phyloP scores from a whole-genome alignment of 37 sponge, comb jelly and placozoan genomes.

The Oscarella lobularis region DNA sequence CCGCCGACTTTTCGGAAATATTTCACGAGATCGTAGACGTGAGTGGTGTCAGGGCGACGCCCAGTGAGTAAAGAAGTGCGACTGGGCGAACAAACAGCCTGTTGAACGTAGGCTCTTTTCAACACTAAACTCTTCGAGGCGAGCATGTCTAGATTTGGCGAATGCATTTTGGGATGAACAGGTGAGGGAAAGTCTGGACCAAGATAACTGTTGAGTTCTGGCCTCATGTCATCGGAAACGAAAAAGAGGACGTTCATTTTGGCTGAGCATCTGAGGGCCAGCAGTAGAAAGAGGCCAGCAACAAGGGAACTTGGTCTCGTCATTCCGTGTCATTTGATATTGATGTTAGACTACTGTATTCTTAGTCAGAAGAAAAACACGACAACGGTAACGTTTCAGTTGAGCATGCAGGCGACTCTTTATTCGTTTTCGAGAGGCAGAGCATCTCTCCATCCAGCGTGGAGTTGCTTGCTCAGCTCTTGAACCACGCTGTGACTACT shows the following conservation, averaged over 20 bases:
- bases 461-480: neutral
- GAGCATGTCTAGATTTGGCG: constrained; percentile 27
- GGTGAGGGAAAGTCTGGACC: constrained; percentile 7
- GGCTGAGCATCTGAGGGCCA: too few relatives aligned
- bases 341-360: too few relatives aligned
- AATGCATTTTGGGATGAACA: constrained; percentile 5
- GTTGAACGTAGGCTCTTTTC: constrained; percentile 30
- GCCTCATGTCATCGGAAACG: constrained; percentile 20
- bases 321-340: too few relatives aligned
- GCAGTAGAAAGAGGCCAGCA: too few relatives aligned
- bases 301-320: too few relatives aligned
- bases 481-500: neutral
- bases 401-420: too few relatives aligned
- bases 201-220: constrained; percentile 18
- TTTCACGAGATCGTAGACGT: constrained; percentile 18
- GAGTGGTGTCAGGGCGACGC: constrained; percentile 34
- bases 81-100: constrained; percentile 30
- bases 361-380: too few relatives aligned
- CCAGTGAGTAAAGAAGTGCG: constrained; percentile 34
- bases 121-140: constrained; percentile 18
- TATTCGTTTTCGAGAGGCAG: too few relatives aligned
- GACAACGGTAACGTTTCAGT: too few relatives aligned
- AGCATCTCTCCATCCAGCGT: constrained; percentile 2
- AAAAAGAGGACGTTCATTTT: constrained; percentile 22
- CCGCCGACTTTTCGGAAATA: constrained; percentile 22